phyloP scores from a whole-genome alignment of 1,140 invertebrate species.

The Drosophila varians region DNA sequence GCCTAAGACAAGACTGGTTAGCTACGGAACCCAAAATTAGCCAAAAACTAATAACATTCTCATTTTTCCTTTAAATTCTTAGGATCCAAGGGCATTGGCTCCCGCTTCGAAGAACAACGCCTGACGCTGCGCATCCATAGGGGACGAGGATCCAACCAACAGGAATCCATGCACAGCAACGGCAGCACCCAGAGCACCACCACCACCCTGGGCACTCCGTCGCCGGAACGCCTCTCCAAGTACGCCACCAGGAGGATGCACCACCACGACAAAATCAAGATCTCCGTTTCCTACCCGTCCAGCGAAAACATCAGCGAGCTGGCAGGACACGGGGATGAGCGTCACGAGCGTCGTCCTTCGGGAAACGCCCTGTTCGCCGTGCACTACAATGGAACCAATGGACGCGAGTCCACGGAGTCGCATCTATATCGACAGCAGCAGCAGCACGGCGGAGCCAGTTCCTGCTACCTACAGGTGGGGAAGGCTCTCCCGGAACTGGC shows the following conservation, averaged over 20 bases:
- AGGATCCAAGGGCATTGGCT: constrained; percentile 84
- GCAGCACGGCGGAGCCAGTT: constrained; percentile 84
- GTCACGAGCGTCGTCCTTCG: constrained; percentile 54
- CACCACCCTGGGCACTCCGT: constrained; percentile 77
- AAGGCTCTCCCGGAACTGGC: constrained; percentile 83
- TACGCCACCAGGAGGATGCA: constrained; percentile 82
- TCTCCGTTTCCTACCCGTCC: constrained; percentile 92
- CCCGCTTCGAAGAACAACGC: constrained; percentile 92
- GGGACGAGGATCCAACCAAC: constrained; percentile 84
- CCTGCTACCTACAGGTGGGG: constrained; percentile 85
- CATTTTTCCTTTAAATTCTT: not conserved
- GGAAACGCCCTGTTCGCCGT: constrained; percentile 70
- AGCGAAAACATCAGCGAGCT: constrained; percentile 87
- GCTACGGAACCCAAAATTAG: not conserved
- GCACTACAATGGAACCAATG: constrained; percentile 68
- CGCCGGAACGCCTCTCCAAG: constrained; percentile 72
- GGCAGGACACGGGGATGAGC: constrained; percentile 60
- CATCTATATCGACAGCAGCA: constrained; percentile 81
- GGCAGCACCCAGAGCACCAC: constrained; percentile 81
- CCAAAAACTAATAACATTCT: not conserved
- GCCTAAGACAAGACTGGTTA: not conserved
- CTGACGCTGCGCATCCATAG: constrained; percentile 96
- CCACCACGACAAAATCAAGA: constrained; percentile 90
- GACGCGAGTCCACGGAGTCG: constrained; percentile 67
- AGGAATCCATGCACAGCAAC: constrained; percentile 79